These are phyloP conservation scores for Scaptomyza caliginosa DNA, from an alignment of 2,888 invertebrate genomes.

Conservation along the genomic window DNA sequence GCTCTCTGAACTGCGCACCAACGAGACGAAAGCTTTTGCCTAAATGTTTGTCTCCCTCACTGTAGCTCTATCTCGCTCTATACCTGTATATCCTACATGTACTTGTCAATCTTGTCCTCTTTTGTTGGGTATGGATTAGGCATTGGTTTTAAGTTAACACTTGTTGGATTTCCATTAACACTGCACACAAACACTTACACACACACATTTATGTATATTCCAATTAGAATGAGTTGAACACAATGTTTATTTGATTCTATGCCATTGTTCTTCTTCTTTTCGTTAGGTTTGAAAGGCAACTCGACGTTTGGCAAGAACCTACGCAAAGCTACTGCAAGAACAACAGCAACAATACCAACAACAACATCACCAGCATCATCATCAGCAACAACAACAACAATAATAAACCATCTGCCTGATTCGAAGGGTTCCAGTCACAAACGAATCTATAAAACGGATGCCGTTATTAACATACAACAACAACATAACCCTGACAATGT, in stretches of 20 bases:
- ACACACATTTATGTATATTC: conserved; percentile 15
- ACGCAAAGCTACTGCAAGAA: conserved; percentile 63
- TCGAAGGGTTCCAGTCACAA: conserved; percentile 64
- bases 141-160: conserved; percentile 13
- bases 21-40: conserved; percentile 9
- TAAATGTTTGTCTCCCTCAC: conserved; percentile 22
- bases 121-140: conserved; percentile 29
- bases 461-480: conserved; percentile 69
- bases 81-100: background rate
- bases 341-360: conserved; percentile 66
- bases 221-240: background rate
- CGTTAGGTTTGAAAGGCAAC: conserved; percentile 79
- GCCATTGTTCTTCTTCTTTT: background rate
- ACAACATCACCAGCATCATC: conserved; percentile 39
- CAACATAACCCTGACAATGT: conserved; percentile 45
- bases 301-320: conserved; percentile 82
- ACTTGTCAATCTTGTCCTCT: background rate
- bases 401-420: conserved; percentile 30
- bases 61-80: conserved; percentile 23
- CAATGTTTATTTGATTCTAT: too few species aligned
- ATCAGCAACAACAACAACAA: conserved; percentile 24
- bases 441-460: conserved; percentile 66
- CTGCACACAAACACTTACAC: conserved; percentile 12
- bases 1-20: conserved; percentile 27
- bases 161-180: conserved; percentile 29